These are phyloP conservation scores for Caenorhabditis plicata DNA, from an alignment of 2,888 invertebrate species.

Conservation along the genomic window DNA sequence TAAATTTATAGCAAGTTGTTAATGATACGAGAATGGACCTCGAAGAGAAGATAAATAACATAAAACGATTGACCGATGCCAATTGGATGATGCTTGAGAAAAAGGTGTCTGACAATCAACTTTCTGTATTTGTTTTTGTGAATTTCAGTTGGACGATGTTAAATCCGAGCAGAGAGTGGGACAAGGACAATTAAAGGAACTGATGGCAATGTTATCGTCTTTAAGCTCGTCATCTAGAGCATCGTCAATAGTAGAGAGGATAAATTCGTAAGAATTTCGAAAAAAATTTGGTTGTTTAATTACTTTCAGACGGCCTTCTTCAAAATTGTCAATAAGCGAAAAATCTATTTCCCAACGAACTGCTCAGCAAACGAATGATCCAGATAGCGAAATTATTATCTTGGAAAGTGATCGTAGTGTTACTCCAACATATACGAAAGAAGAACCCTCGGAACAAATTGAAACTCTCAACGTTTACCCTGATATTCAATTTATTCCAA, in stretches of 20 bases:
- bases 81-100: constrained; percentile 27
- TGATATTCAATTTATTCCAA: too few species aligned
- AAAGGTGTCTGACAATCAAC: constrained; percentile 6
- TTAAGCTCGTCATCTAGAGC: constrained; percentile 1
- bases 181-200: constrained; percentile 19
- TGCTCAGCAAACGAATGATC: too few species aligned
- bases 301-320: too few species aligned
- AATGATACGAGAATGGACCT: constrained; percentile 30
- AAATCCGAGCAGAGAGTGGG: constrained; percentile 17
- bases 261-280: not conserved
- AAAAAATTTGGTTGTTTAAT: too few species aligned
- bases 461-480: too few species aligned
- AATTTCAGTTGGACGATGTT: constrained; percentile 20
- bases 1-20: constrained; percentile 13
- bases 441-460: too few species aligned
- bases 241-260: not conserved
- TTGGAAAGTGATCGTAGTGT: too few species aligned
- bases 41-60: constrained; percentile 30
- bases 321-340: too few species aligned
- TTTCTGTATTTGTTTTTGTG: not conserved
- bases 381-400: too few species aligned
- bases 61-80: constrained; percentile 23
- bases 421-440: too few species aligned
- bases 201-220: constrained; percentile 15
- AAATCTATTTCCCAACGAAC: too few species aligned